Percentiles rank a stretch among this genome's conserved stretches.
Conservation (phyloP, 2,113 vertebrate genomes). For the Phylloscopus trochiloides region DNA sequence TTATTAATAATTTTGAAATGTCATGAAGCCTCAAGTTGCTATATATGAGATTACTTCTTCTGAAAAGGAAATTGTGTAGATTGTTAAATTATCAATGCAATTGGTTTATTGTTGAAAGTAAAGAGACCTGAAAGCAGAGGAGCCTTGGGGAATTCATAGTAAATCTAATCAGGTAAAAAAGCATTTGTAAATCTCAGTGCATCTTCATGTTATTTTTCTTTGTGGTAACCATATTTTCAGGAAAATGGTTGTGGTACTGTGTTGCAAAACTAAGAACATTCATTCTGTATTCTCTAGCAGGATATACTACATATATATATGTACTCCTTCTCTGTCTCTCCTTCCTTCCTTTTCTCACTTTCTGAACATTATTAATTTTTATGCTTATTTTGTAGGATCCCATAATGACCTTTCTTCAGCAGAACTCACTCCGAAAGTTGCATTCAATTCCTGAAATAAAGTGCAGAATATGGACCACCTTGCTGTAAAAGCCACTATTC, state of each 20-base stretch:
- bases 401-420: neutral
- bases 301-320: neutral
- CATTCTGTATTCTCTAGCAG: neutral
- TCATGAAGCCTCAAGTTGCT: neutral
- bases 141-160: neutral
- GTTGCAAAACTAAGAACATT: neutral
- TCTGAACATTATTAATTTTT: neutral
- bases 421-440: neutral
- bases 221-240: neutral
- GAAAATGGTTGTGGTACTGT: neutral
- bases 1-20: conserved; percentile 17
- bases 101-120: conserved; percentile 17
- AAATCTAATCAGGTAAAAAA: conserved; percentile 26
- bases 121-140: neutral
- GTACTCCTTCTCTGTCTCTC: neutral
- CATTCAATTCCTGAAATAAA: neutral
- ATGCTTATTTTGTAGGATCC: neutral
- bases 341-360: neutral
- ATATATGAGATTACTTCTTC: neutral
- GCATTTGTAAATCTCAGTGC: neutral
- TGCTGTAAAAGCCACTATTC: neutral
- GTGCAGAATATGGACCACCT: neutral
- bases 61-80: neutral
- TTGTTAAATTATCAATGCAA: conserved; percentile 26
- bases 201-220: neutral